Conservation (phyloP, 2,797 vertebrate genomes). For the Octomys mimax region DNA sequence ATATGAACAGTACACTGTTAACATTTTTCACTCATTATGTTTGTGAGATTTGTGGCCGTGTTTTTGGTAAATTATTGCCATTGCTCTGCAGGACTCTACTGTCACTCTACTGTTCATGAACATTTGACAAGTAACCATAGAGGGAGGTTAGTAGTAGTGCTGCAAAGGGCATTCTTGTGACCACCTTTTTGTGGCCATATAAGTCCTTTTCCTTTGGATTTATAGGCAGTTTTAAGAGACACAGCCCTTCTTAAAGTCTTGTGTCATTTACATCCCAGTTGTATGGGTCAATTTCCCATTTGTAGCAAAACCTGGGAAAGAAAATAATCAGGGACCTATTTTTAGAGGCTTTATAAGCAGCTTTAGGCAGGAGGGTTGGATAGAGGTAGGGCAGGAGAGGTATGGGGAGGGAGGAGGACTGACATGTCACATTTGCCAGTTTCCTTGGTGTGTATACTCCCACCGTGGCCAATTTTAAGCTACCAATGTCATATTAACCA, state of each 20-base stretch:
- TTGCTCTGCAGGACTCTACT: neutral
- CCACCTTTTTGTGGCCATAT: neutral
- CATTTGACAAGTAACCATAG: neutral
- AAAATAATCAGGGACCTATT: neutral
- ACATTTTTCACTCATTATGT: neutral
- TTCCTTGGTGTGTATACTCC: conserved; percentile 27
- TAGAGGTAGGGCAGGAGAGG: neutral
- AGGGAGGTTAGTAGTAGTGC: neutral
- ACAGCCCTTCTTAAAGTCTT: neutral
- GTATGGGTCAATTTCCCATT: neutral
- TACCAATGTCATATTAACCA: neutral
- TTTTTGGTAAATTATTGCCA: conserved; percentile 2
- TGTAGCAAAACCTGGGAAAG: neutral
- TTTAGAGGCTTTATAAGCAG: neutral
- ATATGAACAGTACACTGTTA: neutral
- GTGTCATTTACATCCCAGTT: neutral
- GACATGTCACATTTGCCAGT: neutral
- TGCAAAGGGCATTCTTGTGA: neutral
- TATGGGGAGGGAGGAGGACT: neutral
- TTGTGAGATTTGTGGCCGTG: neutral
- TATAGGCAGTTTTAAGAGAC: neutral
- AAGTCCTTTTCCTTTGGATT: neutral
- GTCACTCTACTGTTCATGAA: neutral
- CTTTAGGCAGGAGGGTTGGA: neutral
- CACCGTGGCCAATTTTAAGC: neutral